These are phyloP conservation scores for Pissodes strobi DNA, from an alignment of 1,140 invertebrate species.

Conservation along the genomic window DNA sequence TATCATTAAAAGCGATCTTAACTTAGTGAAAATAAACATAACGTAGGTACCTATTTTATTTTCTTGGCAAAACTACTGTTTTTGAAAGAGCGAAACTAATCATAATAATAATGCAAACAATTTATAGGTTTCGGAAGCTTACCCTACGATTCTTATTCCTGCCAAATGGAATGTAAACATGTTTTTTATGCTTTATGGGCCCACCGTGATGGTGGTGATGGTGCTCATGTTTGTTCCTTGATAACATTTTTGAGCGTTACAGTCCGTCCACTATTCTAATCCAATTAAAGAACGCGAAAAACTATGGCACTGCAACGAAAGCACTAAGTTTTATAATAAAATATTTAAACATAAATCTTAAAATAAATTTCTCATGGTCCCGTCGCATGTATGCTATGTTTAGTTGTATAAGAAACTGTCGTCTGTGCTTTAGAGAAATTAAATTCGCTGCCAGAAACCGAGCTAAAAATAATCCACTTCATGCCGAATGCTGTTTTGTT, in stretches of 20 bases:
- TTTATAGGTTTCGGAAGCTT: conserved; percentile 8
- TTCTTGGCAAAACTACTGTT: no score
- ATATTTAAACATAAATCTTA: conserved; percentile 6
- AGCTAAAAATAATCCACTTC: conserved; percentile 30
- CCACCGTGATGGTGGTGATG: conserved; percentile 34
- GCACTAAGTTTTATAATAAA: no score
- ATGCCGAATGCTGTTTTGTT: conserved; percentile 17
- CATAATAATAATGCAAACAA: not conserved
- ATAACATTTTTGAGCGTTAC: no score
- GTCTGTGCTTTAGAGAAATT: conserved; percentile 28
- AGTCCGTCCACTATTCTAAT: no score
- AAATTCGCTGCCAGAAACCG: conserved; percentile 31
- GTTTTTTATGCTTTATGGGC: conserved; percentile 37
- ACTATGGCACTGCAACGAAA: no score
- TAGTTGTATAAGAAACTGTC: conserved; percentile 36
- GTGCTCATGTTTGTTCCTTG: conserved; percentile 36
- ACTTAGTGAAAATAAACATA: not conserved
- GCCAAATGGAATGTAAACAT: conserved; percentile 46
- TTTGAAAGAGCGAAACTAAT: not conserved
- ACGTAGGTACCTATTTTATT: not conserved
- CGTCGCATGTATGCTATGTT: conserved; percentile 29
- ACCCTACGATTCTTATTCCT: conserved; percentile 40
- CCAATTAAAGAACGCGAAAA: no score
- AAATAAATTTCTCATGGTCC: conserved; percentile 19
- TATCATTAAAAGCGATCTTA: no score